A percentile compares a stretch with the other conserved stretches of the same genome.
Evolutionary conservation across 1,140 invertebrate species (phyloP).

Genomic region (Pseudomyrmex gracilis): DNA sequence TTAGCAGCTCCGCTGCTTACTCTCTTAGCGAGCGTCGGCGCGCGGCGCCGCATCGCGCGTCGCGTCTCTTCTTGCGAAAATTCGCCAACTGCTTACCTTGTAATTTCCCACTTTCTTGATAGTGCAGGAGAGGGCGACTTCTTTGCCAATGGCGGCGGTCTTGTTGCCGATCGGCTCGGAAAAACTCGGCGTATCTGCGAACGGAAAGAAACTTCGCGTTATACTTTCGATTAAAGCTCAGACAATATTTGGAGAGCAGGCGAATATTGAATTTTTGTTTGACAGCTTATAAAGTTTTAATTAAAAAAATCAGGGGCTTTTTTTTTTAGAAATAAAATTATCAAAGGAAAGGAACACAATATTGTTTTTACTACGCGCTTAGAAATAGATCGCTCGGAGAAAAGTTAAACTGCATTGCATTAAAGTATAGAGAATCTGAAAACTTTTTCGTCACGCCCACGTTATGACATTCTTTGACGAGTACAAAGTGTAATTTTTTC

Average conservation of each 20-base stretch:
- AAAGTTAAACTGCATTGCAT: slow-evolving; percentile 13
- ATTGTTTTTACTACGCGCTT: slow-evolving; percentile 4
- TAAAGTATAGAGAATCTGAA: neutral
- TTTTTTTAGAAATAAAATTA: neutral
- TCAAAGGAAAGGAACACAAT: neutral
- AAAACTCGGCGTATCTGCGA: slow-evolving; percentile 89
- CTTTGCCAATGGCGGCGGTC: slow-evolving; percentile 92
- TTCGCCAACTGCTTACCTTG: slow-evolving; percentile 88
- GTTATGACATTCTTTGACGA: neutral
- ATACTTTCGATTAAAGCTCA: slow-evolving; percentile 17
- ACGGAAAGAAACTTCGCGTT: slow-evolving; percentile 53
- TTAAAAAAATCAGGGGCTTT: no score
- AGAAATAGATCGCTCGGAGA: neutral
- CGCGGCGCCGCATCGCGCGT: neutral
- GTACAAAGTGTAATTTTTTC: neutral
- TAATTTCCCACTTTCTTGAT: slow-evolving; percentile 93
- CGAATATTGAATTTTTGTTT: neutral
- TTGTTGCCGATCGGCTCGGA: slow-evolving; percentile 92
- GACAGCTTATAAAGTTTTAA: slow-evolving; percentile 31
- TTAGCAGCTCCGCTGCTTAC: slow-evolving; percentile 57
- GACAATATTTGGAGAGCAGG: neutral
- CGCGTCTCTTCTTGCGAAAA: slow-evolving; percentile 27
- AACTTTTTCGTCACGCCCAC: neutral
- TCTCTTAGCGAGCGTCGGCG: neutral
- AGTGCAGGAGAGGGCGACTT: slow-evolving; percentile 93